These are phyloP conservation scores for Didymodactylos carnosus DNA, from an alignment of 2,888 invertebrate genomes.

Conservation along the genomic window DNA sequence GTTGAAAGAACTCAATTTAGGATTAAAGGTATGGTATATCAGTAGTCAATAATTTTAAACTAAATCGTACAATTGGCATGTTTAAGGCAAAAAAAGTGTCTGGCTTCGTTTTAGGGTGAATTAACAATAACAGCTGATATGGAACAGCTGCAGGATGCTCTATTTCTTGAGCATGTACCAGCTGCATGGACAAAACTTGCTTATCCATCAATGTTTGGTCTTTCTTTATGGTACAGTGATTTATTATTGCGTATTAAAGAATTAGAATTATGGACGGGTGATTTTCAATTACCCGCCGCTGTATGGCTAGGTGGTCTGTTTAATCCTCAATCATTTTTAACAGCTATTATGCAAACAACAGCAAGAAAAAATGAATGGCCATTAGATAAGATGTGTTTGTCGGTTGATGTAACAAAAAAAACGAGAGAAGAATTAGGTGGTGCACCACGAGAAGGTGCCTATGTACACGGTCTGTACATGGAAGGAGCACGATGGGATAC, in stretches of 20 bases:
- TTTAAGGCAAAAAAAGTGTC: no score
- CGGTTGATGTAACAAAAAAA: constrained; percentile 90
- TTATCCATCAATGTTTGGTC: constrained; percentile 67
- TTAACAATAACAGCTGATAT: constrained; percentile 82
- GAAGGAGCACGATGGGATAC: constrained; percentile 25
- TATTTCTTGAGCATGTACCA: constrained; percentile 71
- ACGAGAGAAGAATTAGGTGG: constrained; percentile 70
- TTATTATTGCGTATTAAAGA: constrained; percentile 56
- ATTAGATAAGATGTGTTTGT: constrained; percentile 83
- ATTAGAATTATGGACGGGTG: constrained; percentile 71
- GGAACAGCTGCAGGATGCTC: constrained; percentile 75
- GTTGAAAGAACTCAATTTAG: constrained; percentile 70
- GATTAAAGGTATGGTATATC: no score
- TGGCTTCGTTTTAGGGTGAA: no score
- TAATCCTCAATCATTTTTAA: constrained; percentile 81
- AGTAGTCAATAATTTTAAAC: no score
- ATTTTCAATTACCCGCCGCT: constrained; percentile 61
- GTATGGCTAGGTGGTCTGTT: constrained; percentile 96
- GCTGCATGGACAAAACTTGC: constrained; percentile 65
- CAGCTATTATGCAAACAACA: constrained; percentile 93
- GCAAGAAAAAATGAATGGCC: constrained; percentile 77
- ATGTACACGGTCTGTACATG: constrained; percentile 34
- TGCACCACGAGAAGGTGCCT: constrained; percentile 65
- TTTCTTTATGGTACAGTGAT: constrained; percentile 80
- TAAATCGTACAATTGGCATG: no score